Conservation (phyloP, 2,797 vertebrate species). For the Psittacula derbiana region DNA sequence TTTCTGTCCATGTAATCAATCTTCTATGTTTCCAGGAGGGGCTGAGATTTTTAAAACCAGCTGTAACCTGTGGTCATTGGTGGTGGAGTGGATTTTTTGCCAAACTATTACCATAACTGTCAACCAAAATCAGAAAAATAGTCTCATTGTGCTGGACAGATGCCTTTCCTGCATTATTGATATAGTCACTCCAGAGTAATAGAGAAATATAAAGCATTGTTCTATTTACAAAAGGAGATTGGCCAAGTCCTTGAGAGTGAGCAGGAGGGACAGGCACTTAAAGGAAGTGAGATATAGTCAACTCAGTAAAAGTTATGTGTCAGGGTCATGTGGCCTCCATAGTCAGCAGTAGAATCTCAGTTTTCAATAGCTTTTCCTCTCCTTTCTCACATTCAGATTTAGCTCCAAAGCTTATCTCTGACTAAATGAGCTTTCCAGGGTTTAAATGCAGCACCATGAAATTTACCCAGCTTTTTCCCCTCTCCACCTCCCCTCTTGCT, state of each 20-base stretch:
- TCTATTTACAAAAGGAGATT: slow-evolving; percentile 99
- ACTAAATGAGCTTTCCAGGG: slow-evolving; percentile 42
- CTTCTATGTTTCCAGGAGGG: slow-evolving; percentile 86
- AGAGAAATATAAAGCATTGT: slow-evolving; percentile 99
- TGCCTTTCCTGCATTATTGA: slow-evolving; percentile 99
- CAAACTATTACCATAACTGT: slow-evolving; percentile 99
- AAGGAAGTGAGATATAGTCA: slow-evolving; percentile 95
- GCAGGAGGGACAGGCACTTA: slow-evolving; percentile 92
- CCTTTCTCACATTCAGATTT: slow-evolving; percentile 48
- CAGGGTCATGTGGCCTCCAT: slow-evolving; percentile 86
- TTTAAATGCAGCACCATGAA: not conserved
- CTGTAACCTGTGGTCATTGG: slow-evolving; percentile 96
- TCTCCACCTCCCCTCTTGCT: not conserved
- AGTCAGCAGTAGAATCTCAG: slow-evolving; percentile 67
- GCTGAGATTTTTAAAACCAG: slow-evolving; percentile 94
- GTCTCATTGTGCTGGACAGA: slow-evolving; percentile 95
- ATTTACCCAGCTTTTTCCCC: not conserved
- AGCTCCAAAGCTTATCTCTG: slow-evolving; percentile 43
- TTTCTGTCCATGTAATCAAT: slow-evolving; percentile 85
- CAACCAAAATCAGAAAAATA: slow-evolving; percentile 97
- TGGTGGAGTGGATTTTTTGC: slow-evolving; percentile 96
- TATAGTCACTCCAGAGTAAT: slow-evolving; percentile 91
- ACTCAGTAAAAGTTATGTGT: slow-evolving; percentile 91
- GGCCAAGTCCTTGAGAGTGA: slow-evolving; percentile 96
- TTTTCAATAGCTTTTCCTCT: slow-evolving; percentile 57